Evolutionary conservation across 2,888 invertebrate species (phyloP).

Genomic region (Luperina testacea): DNA sequence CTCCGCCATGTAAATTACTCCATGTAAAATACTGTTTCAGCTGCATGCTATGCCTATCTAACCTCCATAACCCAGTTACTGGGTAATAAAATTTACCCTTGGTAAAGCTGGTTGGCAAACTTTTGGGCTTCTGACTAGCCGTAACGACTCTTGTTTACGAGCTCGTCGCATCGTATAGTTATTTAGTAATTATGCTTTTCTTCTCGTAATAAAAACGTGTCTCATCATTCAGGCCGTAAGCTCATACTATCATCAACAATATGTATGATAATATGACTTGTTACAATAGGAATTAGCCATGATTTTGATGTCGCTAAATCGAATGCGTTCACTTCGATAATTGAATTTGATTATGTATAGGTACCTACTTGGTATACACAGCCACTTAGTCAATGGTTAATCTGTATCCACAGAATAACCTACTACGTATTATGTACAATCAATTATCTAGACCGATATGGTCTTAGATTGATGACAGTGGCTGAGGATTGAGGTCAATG

Average conservation of each 20-base stretch:
- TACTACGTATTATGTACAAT: no score
- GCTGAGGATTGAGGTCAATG: constrained; percentile 7
- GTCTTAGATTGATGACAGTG: constrained; percentile 5
- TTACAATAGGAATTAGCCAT: constrained; percentile 12
- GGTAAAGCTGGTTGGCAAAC: no score
- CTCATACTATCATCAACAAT: neutral
- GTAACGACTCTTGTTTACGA: neutral
- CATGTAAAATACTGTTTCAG: no score
- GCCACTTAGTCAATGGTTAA: constrained; percentile 34
- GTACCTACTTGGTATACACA: constrained; percentile 6
- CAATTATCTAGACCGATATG: neutral
- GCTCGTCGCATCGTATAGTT: neutral
- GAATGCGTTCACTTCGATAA: constrained; percentile 23
- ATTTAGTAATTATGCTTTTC: neutral
- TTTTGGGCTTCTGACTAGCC: neutral
- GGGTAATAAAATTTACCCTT: no score
- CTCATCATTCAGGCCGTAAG: no score
- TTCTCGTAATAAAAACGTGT: neutral
- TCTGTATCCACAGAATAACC: constrained; percentile 29
- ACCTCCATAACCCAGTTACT: no score
- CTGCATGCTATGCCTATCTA: no score
- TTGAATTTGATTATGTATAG: constrained; percentile 42
- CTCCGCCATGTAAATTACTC: no score
- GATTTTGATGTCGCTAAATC: constrained; percentile 13
- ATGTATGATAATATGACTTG: neutral